These are phyloP conservation scores for Schizotus pectinicornis DNA, from an alignment of 2,888 invertebrate species.

Conservation along the genomic window DNA sequence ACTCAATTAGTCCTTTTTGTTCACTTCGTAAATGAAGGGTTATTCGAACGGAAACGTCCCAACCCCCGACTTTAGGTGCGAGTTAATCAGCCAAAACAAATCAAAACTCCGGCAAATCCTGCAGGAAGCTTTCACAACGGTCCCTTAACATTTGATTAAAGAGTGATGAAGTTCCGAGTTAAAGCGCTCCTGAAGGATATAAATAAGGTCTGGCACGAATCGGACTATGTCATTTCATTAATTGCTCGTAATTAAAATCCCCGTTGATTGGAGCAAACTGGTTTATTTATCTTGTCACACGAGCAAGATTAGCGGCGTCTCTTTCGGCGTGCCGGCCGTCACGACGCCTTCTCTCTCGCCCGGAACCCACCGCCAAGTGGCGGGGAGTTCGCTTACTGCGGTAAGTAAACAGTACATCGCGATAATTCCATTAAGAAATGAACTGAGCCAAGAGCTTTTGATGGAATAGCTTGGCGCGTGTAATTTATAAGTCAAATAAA, in stretches of 20 bases:
- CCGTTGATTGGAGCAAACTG: slow-evolving; percentile 53
- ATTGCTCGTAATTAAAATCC: slow-evolving; percentile 54
- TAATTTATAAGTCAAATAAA: slow-evolving; percentile 58
- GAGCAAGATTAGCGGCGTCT: slow-evolving; percentile 5
- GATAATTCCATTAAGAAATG: slow-evolving; percentile 59
- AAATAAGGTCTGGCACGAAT: slow-evolving; percentile 34
- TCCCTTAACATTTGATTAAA: slow-evolving; percentile 36
- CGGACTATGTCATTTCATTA: slow-evolving; percentile 52
- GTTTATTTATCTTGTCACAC: slow-evolving; percentile 47
- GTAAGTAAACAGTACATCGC: slow-evolving; percentile 52
- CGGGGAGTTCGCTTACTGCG: slow-evolving; percentile 37
- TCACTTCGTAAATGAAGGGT: not conserved
- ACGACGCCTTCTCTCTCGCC: slow-evolving; percentile 12
- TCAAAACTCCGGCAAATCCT: slow-evolving; percentile 24
- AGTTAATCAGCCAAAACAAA: slow-evolving; percentile 30
- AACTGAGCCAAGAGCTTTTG: slow-evolving; percentile 56
- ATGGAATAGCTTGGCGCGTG: slow-evolving; percentile 49
- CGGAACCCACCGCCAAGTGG: slow-evolving; percentile 15
- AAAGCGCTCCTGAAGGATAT: slow-evolving; percentile 26
- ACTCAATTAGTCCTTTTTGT: too few relatives aligned
- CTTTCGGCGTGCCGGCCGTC: not conserved
- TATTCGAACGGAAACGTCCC: slow-evolving; percentile 3
- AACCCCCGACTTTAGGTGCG: slow-evolving; percentile 24
- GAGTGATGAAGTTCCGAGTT: slow-evolving; percentile 14
- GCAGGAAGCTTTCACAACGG: slow-evolving; percentile 22